Percentiles rank a stretch among this genome's conserved stretches.
phyloP scores from a whole-genome alignment of 2,888 invertebrate species.

The Mythimna loreyi region DNA sequence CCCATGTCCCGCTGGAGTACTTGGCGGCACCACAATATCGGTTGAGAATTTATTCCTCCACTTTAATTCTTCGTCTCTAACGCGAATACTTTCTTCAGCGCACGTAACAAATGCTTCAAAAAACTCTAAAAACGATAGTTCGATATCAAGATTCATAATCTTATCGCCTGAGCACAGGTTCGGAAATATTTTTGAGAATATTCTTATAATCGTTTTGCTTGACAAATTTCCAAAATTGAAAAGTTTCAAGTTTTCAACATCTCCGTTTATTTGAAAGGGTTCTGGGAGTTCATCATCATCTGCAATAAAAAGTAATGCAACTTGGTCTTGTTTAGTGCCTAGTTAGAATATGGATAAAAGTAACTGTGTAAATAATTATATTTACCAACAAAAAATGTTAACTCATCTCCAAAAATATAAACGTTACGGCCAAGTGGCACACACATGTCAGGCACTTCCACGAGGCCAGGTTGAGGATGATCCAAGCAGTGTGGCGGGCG shows the following conservation, averaged over 20 bases:
- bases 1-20: slow-evolving; percentile 36
- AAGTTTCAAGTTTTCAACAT: slow-evolving; percentile 68
- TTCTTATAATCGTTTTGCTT: slow-evolving; percentile 76
- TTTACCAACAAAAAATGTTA: slow-evolving; percentile 78
- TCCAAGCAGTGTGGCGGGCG: slow-evolving; percentile 71
- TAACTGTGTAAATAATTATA: not conserved
- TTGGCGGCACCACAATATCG: slow-evolving; percentile 41
- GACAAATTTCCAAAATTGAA: slow-evolving; percentile 83
- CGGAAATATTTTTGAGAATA: slow-evolving; percentile 87
- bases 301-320: slow-evolving; percentile 58
- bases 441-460: slow-evolving; percentile 69
- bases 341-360: not conserved
- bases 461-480: slow-evolving; percentile 63
- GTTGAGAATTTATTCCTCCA: slow-evolving; percentile 66
- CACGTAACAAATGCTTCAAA: slow-evolving; percentile 90
- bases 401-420: slow-evolving; percentile 81
- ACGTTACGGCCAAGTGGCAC: slow-evolving; percentile 77
- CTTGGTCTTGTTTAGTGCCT: not conserved
- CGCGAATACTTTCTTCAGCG: slow-evolving; percentile 80
- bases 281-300: slow-evolving; percentile 64
- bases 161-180: slow-evolving; percentile 75
- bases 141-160: slow-evolving; percentile 87
- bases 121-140: slow-evolving; percentile 91
- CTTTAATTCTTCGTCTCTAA: slow-evolving; percentile 73
- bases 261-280: slow-evolving; percentile 38